Evolutionary conservation across 2,797 vertebrate species (phyloP), one percentile per base, ranked within the genome.

Genomic region (Prunella strophiata): DNA sequence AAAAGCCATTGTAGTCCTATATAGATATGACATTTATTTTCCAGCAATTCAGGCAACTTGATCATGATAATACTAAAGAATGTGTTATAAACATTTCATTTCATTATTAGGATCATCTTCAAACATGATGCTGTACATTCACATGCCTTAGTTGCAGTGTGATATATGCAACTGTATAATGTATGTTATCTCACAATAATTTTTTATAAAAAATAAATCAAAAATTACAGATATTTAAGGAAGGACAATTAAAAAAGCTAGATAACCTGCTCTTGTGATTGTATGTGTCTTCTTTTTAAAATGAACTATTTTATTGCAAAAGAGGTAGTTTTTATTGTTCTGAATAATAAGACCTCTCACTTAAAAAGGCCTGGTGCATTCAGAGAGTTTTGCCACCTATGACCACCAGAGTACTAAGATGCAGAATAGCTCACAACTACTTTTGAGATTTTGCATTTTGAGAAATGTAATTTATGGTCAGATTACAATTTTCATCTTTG

Each of bases 71-170:
- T 79, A 72, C 36, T 73, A 72, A 93, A 88, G 71, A 91, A 79
- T 51, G 76, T n/a, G 26, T 73, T 84, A 94, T 91, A 80, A 92
- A 88, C 93, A 87, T 91, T 96, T 94, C 14, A 74, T 91, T 63
- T 85, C 50, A 68, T 76, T 11, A 93, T 85, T 90, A 88, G 61
- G 19, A 71, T 77, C 13, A 74, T 76, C 89, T 93, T 96, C 67
- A 90, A 71, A 93, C 83, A 85, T 58, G 81, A 72, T 0, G 0
- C 20, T 85, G 22, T 74, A 65, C 12, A 50, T 85, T 94, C 61
- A 55, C 30, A 45, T 51, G 12, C 38, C 32, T 85, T 93, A 82
- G 61, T 29, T 83, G 26, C 67, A 21, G 18, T 82, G 42, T 88
- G 71, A 62, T 59, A 72, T 74, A 84, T 16, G 71, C 11, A 55